phyloP scores from a whole-genome alignment of 2,888 invertebrate species.

The Limnephilus rhombicus region DNA sequence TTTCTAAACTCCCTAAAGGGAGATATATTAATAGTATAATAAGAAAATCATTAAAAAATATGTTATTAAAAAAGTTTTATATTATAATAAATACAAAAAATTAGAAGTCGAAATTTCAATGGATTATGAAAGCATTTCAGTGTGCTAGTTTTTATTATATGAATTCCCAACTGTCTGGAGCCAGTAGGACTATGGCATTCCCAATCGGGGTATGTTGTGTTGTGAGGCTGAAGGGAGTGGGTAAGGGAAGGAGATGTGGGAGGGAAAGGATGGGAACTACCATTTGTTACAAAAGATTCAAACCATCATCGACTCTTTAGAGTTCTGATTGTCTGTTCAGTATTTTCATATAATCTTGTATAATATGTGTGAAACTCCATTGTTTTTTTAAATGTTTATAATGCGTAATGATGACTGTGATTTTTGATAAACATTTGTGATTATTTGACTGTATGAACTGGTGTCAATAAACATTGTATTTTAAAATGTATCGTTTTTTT shows the following conservation, averaged over 20 bases:
- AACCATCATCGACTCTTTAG: not conserved
- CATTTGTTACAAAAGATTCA: too few species aligned
- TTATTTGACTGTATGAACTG: constrained; percentile 14
- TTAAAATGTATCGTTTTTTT: not conserved
- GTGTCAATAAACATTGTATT: constrained; percentile 26
- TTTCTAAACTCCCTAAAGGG: not conserved
- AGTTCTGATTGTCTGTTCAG: not conserved
- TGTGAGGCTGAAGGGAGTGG: too few species aligned
- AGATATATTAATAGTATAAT: not conserved
- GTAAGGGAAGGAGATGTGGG: too few species aligned
- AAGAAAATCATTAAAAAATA: not conserved
- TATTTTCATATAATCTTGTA: not conserved
- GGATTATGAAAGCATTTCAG: not conserved
- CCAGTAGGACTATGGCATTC: too few species aligned
- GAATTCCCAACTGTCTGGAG: too few species aligned
- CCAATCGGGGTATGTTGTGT: too few species aligned
- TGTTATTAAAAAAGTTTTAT: not conserved
- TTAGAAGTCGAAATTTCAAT: not conserved
- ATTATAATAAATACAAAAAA: not conserved
- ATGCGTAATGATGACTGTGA: constrained; percentile 5
- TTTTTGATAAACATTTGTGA: constrained; percentile 30
- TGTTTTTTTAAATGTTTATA: not conserved
- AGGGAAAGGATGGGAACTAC: too few species aligned
- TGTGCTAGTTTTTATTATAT: not conserved
- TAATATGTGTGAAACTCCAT: too few species aligned